Base-by-base conservation (phyloP, 2,888 invertebrate species). In the Crioceris asparagi region DNA sequence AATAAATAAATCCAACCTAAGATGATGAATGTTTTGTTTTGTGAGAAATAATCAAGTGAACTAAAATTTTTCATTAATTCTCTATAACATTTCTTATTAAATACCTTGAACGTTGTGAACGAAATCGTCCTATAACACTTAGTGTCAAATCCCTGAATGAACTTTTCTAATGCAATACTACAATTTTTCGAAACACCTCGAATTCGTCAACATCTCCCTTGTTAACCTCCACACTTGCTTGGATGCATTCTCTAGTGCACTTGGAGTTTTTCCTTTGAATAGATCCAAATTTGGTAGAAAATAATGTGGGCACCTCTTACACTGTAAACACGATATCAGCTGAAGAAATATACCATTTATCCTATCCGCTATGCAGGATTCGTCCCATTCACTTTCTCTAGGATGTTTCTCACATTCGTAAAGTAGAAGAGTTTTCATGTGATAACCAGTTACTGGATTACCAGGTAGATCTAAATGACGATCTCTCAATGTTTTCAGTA, bases 391-490 rank as follows among this genome's bases (percentile, higher is more conserved):
- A 36, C 73, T 61, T 57, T 86, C 85, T 23, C 77, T 60, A 0
- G 83, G 83, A 60, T 87, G 87, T 56, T 87, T 87, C 64, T 87
- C 86, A 64, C 86, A 87, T 63, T 88, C 87, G 67, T 83, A 85
- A 40, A 87, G 62, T 18, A 87, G 63, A 32, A 87, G 66, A 0
- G 84, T 84, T 64, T 77, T 78, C 68, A 76, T 70, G 64, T 84
- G 83, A 61, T 85, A 85, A 51, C 78, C 75, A 29, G 77, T 75
- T 10, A 87, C 80, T 0, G 85, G 84, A 53, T 83, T 80, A 1
- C 80, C 75, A 42, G 81, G 71, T 21, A 80, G 62, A 55, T 85
- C 83, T 44, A 87, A 65, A 55, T 87, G 85, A 5, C 83, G 68
- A 57, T 87, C 86, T 25, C 84, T 62, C 17, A 87, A 67, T 0